Conservation (phyloP, 2,797 vertebrate genomes). For the Danio aesculapii region DNA sequence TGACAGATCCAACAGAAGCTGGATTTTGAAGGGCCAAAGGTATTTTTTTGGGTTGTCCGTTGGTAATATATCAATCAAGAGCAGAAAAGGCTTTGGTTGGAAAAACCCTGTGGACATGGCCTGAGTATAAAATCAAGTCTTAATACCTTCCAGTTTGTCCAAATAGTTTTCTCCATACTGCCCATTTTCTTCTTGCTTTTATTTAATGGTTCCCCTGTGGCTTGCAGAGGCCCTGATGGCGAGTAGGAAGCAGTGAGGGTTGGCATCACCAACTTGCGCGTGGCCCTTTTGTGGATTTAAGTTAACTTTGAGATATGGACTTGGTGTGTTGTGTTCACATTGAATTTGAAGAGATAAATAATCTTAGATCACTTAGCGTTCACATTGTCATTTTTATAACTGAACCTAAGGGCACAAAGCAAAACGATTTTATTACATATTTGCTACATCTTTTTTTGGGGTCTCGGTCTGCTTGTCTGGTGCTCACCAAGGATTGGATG, state of each 20-base stretch:
- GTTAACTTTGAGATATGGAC: constrained; percentile 41
- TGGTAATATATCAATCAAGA: constrained; percentile 64
- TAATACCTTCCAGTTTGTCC: constrained; percentile 87
- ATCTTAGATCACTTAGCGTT: no score
- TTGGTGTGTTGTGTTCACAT: background rate
- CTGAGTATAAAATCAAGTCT: constrained; percentile 62
- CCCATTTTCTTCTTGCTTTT: constrained; percentile 53
- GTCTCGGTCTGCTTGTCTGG: no score
- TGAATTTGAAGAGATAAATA: no score
- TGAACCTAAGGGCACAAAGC: no score
- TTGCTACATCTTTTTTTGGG: no score
- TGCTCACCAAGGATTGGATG: no score
- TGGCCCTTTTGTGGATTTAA: constrained; percentile 43
- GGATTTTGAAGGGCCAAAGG: constrained; percentile 11
- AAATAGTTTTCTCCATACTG: constrained; percentile 77
- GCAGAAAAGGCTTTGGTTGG: constrained; percentile 65
- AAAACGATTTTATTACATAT: no score
- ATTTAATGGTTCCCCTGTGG: constrained; percentile 64
- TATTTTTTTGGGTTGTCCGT: constrained; percentile 54
- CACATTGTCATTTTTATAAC: no score
- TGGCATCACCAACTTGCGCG: constrained; percentile 38
- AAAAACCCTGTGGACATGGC: constrained; percentile 70
- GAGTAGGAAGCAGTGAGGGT: constrained; percentile 61
- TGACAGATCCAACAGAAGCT: constrained; percentile 35
- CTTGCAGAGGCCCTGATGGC: constrained; percentile 58